Evolutionary conservation across 2,888 invertebrate genomes (phyloP), one percentile per base, ranked within the genome.

Genomic region (Zhengitettix transpicula): DNA sequence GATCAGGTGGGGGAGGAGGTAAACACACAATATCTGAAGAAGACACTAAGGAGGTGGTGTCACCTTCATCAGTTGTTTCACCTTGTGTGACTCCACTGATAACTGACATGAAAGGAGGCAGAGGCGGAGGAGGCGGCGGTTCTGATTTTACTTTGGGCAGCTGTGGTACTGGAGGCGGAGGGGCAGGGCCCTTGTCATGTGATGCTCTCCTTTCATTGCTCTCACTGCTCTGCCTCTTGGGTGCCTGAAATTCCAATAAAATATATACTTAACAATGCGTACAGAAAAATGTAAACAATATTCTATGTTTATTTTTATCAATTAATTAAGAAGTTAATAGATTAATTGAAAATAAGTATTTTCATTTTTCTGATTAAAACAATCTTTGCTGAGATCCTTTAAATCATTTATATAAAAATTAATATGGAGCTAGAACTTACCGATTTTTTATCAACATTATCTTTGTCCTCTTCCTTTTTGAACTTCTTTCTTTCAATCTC

Each of bases 111-210:
- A 55, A 12, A 40, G 40, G 40, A 73, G 74, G 56, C 73, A 72
- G 41, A 69, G 71, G 67, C 59, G 64, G 66, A 58, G 66, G 62
- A 61, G 68, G 65, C 65, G 64, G 65, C 42, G 58, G 59, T 42
- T 56, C 66, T 11, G 53, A 42, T 40, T 57, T n/a, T 47, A 42
- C 51, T 61, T 67, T 60, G 65, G 62, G 56, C 65, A 62, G 60
- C 55, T 52, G 47, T 51, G 60, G 58, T 11, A 62, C 59, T 28
- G 82, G 81, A 40, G 89, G 88, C 60, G 81, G 81, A 12, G 87
- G 89, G 54, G 87, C 89, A 61, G 87, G 88, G 62, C 89, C 89
- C 72, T 90, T 89, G 69, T 89, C 88, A 52, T 77, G 74, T 15
- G 80, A 78, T 60, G 75, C 71, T 69, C 78, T 74, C 62, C 79